phyloP scores from a whole-genome alignment of 2,888 invertebrate genomes.

The Drosophila pseudotakahashii region DNA sequence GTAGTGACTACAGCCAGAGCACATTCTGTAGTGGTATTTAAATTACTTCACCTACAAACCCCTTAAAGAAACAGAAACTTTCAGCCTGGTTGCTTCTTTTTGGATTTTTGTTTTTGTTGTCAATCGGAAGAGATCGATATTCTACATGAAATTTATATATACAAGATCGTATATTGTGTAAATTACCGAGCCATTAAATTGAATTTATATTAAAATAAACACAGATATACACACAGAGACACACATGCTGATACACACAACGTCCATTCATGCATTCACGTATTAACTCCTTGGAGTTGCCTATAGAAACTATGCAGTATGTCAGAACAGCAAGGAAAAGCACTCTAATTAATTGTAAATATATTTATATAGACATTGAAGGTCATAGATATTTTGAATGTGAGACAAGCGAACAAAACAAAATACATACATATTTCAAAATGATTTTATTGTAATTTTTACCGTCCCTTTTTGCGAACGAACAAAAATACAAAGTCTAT shows the following conservation, averaged over 20 bases:
- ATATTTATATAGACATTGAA: slow-evolving; percentile 45
- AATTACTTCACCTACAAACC: slow-evolving; percentile 22
- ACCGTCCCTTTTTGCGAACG: slow-evolving; percentile 83
- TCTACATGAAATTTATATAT: slow-evolving; percentile 57
- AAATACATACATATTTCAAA: slow-evolving; percentile 65
- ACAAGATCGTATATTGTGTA: slow-evolving; percentile 73
- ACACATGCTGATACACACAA: slow-evolving; percentile 31
- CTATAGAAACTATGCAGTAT: slow-evolving; percentile 63
- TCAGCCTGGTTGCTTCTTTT: slow-evolving; percentile 51
- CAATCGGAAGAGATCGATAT: slow-evolving; percentile 46
- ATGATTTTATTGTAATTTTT: slow-evolving; percentile 84
- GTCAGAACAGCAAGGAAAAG: slow-evolving; percentile 28
- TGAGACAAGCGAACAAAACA: slow-evolving; percentile 26
- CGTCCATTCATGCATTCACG: slow-evolving; percentile 61
- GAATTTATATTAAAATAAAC: slow-evolving; percentile 80
- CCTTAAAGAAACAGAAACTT: slow-evolving; percentile 19
- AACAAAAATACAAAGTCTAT: slow-evolving; percentile 65
- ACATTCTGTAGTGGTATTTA: slow-evolving; percentile 48
- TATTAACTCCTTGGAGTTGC: slow-evolving; percentile 49
- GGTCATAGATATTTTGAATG: slow-evolving; percentile 40
- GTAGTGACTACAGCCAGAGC: slow-evolving; percentile 54
- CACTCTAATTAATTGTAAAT: slow-evolving; percentile 45
- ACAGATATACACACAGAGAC: slow-evolving; percentile 53
- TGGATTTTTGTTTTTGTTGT: slow-evolving; percentile 57
- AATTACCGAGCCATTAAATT: slow-evolving; percentile 84